Evolutionary conservation across 2,113 vertebrate species (phyloP).

Genomic region (Pantherophis guttatus): DNA sequence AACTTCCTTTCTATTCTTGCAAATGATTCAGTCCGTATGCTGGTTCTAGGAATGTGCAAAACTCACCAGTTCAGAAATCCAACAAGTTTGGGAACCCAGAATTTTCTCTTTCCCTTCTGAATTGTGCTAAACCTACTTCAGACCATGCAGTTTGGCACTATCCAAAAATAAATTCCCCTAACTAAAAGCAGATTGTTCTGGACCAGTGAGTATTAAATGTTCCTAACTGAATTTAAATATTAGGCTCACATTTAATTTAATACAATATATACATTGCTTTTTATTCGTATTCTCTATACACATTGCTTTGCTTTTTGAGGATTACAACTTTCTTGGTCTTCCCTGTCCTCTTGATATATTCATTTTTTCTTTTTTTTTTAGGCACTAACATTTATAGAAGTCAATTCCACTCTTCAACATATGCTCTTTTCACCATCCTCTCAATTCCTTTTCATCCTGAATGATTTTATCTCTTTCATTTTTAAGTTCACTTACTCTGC

Average conservation of each 20-base stretch:
- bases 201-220: background rate
- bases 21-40: background rate
- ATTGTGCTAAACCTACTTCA: background rate
- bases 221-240: background rate
- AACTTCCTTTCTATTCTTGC: background rate
- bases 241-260: background rate
- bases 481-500: background rate
- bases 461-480: background rate
- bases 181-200: background rate
- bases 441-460: background rate
- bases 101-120: background rate
- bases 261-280: background rate
- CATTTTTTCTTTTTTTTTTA: background rate
- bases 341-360: background rate
- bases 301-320: background rate
- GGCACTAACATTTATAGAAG: background rate
- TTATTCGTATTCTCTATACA: background rate
- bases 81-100: background rate
- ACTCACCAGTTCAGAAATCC: background rate
- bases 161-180: background rate
- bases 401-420: background rate
- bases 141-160: background rate
- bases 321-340: background rate
- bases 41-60: background rate
- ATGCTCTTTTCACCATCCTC: background rate